These are phyloP conservation scores for Eretmocerus hayati DNA, from an alignment of 2,888 invertebrate genomes.

Conservation along the genomic window DNA sequence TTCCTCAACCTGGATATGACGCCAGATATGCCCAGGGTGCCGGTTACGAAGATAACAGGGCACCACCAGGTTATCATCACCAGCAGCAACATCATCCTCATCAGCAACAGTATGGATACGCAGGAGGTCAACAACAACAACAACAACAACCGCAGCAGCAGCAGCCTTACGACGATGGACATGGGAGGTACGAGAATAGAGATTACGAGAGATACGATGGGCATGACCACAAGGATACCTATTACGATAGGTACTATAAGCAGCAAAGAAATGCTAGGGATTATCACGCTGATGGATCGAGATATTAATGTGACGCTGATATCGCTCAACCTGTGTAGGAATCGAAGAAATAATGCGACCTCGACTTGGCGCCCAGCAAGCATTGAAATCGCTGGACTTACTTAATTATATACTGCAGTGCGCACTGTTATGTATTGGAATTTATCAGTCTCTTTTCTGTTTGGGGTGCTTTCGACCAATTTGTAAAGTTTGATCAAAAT, in stretches of 20 bases:
- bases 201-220: slow-evolving; percentile 27
- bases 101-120: too few relatives aligned
- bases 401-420: too few relatives aligned
- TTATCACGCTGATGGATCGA: slow-evolving; percentile 40
- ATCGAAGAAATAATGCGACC: too few relatives aligned
- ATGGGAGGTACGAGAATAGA: slow-evolving; percentile 9
- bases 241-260: slow-evolving; percentile 45
- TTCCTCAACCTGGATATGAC: too few relatives aligned
- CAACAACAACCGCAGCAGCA: background rate
- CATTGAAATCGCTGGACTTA: too few relatives aligned
- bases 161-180: slow-evolving; percentile 13
- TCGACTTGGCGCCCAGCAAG: too few relatives aligned
- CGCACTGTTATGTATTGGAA: too few relatives aligned
- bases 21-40: background rate
- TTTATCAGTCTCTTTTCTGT: too few relatives aligned
- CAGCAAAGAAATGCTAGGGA: slow-evolving; percentile 42
- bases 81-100: background rate
- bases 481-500: too few relatives aligned
- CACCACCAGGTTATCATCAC: background rate
- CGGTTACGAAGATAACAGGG: background rate
- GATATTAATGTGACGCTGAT: slow-evolving; percentile 34
- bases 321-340: too few relatives aligned
- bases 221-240: slow-evolving; percentile 39
- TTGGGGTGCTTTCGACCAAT: too few relatives aligned
- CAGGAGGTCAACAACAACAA: background rate